Base-by-base conservation (phyloP, 2,797 vertebrate species). In the Cryptoprocta ferox region DNA sequence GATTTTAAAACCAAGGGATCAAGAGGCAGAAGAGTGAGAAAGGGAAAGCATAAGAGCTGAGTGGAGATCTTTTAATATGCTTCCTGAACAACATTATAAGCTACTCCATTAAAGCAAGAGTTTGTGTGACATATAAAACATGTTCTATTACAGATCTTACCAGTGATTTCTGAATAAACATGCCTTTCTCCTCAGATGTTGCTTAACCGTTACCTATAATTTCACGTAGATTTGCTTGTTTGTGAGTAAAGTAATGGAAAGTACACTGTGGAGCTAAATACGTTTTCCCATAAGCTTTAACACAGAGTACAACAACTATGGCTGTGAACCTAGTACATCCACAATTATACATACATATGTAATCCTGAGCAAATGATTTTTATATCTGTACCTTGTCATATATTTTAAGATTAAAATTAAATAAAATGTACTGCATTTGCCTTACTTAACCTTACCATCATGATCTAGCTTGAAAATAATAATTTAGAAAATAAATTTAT, bases 1-100 rank as follows among this genome's bases (percentile, higher is more conserved):
- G 98, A 99, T 96, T 99, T 98, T 99, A 98, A 99, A 99, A 98
- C 98, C 98, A 98, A 98, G 98, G 98, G 98, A 98, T 98, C 98
- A 98, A 98, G 98, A 99, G 96, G 97, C 97, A 98, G 98, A 98
- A 98, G 98, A 98, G 98, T 75, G 95, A 98, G 97, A 98, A 98
- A 97, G 98, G 98, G 98, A 98, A 35, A 98, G 98, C 96, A 97
- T 63, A 92, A 96, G 96, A 94, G 97, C 95, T 85, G 97, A 98
- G 35, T 91, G 98, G 98, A 98, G 98, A 98, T 95, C 68, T 98
- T 98, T 84, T 94, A 90, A 97, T 96, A 98, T 85, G 97, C 96
- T 96, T 96, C 95, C 97, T 98, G 96, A 97, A 98, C 88, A 98
- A 98, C 97, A 97, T 98, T 73, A 97, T 81, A 97, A 87, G 94